Percentiles rank a stretch among this genome's conserved stretches.
Conservation (phyloP, 2,113 vertebrate genomes). For the Phrynocephalus versicolor region DNA sequence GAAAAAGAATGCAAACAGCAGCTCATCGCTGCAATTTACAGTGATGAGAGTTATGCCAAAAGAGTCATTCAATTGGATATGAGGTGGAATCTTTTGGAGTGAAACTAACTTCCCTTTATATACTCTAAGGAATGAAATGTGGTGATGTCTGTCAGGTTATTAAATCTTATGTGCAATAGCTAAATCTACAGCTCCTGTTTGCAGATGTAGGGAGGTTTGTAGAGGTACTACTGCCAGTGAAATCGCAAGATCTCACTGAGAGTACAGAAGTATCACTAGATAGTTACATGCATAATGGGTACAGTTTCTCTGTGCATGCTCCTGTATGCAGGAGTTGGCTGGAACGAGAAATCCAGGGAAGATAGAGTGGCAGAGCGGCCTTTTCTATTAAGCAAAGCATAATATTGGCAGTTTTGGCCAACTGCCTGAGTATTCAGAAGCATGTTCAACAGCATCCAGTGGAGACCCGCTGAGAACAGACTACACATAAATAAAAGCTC, state of each 20-base stretch:
- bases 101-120: neutral
- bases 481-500: neutral
- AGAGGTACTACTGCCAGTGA: neutral
- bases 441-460: neutral
- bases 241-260: too few relatives aligned
- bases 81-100: neutral
- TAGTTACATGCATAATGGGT: too few relatives aligned
- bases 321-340: neutral
- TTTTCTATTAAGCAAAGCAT: neutral
- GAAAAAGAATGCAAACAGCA: too few relatives aligned
- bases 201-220: neutral
- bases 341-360: neutral
- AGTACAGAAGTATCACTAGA: neutral
- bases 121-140: neutral
- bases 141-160: neutral
- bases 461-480: neutral
- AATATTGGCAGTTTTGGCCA: neutral
- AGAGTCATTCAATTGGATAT: neutral
- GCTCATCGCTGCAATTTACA: too few relatives aligned
- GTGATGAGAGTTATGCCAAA: too few relatives aligned
- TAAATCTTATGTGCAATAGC: neutral
- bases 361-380: neutral
- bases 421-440: neutral
- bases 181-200: neutral
- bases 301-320: neutral